Conservation (phyloP, 2,888 invertebrate genomes). For the Chouioia cunea region DNA sequence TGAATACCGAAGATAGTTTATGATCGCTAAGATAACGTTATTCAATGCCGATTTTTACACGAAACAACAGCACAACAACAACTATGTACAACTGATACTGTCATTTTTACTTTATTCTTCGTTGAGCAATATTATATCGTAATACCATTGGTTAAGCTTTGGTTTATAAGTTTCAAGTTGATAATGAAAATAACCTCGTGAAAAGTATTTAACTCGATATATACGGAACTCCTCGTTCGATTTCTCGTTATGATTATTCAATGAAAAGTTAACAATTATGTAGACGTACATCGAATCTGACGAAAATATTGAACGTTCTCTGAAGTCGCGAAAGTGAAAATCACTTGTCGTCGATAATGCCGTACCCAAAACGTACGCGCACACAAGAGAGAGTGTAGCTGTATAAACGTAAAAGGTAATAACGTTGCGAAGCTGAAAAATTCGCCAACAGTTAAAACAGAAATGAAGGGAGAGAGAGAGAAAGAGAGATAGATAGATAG, state of each 20-base stretch:
- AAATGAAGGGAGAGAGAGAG: neutral
- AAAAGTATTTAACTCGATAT: neutral
- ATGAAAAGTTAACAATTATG: constrained; percentile 1
- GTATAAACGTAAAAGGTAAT: constrained; percentile 27
- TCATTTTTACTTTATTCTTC: no score
- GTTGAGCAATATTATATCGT: constrained; percentile 11
- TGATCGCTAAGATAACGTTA: no score
- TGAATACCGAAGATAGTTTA: no score
- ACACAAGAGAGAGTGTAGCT: constrained; percentile 34
- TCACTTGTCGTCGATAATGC: constrained; percentile 4
- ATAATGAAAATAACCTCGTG: neutral
- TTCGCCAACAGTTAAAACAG: constrained; percentile 30
- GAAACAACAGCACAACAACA: constrained; percentile 29
- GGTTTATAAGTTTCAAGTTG: constrained; percentile 43
- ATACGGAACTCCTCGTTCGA: constrained; percentile 28
- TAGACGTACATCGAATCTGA: constrained; percentile 11
- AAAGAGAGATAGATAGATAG: constrained; percentile 5
- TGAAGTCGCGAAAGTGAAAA: constrained; percentile 39
- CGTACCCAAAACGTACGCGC: constrained; percentile 9
- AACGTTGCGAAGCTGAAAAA: constrained; percentile 46
- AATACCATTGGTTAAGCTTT: constrained; percentile 2
- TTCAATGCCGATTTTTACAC: constrained; percentile 9
- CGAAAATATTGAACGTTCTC: constrained; percentile 34
- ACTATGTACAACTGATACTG: constrained; percentile 7
- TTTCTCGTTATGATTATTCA: neutral